Evolutionary conservation across 2,113 vertebrate genomes (phyloP), one percentile per base, ranked within the genome.

Genomic region (Corythornis madagascariensis): DNA sequence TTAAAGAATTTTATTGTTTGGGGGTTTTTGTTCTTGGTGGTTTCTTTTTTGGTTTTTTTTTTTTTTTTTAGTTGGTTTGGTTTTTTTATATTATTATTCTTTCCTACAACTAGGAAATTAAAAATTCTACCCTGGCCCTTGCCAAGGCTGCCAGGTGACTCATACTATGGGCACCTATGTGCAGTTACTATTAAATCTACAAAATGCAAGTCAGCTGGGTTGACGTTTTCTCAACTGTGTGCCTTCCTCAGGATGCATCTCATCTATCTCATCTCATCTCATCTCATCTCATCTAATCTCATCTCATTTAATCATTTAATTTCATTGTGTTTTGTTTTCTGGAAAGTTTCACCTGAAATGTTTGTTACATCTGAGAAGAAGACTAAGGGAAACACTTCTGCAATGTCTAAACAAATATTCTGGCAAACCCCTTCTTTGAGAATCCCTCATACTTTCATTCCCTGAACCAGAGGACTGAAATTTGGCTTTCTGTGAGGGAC

Each of bases 161-260:
- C 0, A 1, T 16, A 1, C 22, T 24, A 7, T 2, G 4, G 53
- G 33, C 75, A 55, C 21, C 52, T 18, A 2, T 21, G 3, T 2
- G 13, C 45, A 60, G 53, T 8, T 25, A 29, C 57, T 60, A 5
- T 48, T 35, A 53, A 60, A 21, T 24, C 22, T 50, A 45, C 53
- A 47, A 47, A 48, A 19, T 4, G 0, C 13, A 11, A n/a, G 26
- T 20, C 25, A 25, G 4, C 4, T 2, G 47, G 19, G 35, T 2
- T 38, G 71, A 9, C 10, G 2, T 33, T 56, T 33, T 18, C 65
- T 72, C 10, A 0, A 4, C 71, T n/a, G 40, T 2, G 3, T 31
- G 60, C n/a, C 55, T 61, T 35, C 65, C 47, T 40, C 26, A 2
- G 55, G 77, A 40, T 57, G 16, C 19, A 1, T 63, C 50, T 47